These are phyloP conservation scores for Darevskia mixta DNA, from an alignment of 2,797 vertebrate genomes.

Conservation along the genomic window DNA sequence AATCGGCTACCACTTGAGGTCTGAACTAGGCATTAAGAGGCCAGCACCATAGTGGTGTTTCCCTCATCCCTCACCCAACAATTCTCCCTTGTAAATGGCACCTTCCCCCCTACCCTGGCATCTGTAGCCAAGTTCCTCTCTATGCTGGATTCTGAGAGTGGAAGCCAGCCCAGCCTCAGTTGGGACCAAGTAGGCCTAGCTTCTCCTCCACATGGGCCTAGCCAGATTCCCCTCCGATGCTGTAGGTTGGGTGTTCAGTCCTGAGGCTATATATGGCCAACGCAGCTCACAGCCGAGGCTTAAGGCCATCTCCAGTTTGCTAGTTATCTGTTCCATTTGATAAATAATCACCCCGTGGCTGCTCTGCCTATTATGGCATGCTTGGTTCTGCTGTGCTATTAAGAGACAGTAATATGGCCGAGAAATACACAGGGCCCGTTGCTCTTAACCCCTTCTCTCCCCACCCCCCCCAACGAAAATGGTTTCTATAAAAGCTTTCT, in stretches of 20 bases:
- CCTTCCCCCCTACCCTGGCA: neutral
- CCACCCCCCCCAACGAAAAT: constrained; percentile 57
- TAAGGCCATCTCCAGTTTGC: neutral
- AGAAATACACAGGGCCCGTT: constrained; percentile 34
- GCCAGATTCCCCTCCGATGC: neutral
- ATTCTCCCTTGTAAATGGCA: neutral
- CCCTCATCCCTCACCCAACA: neutral
- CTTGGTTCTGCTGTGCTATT: neutral
- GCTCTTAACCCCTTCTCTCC: constrained; percentile 63
- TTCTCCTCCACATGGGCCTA: no score
- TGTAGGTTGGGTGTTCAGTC: neutral
- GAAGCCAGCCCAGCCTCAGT: no score
- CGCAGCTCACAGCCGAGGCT: neutral
- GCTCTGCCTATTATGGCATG: neutral
- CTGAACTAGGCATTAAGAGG: neutral
- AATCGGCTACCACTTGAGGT: neutral
- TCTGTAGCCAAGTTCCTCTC: no score
- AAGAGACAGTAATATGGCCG: neutral
- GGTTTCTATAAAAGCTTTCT: constrained; percentile 57
- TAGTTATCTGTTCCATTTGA: neutral
- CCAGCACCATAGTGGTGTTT: neutral
- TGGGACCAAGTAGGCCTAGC: no score
- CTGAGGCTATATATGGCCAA: neutral
- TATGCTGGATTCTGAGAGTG: neutral
- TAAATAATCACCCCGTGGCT: neutral